These are phyloP conservation scores for Chaenodraco wilsoni DNA, from an alignment of 2,797 vertebrate species.

Conservation along the genomic window DNA sequence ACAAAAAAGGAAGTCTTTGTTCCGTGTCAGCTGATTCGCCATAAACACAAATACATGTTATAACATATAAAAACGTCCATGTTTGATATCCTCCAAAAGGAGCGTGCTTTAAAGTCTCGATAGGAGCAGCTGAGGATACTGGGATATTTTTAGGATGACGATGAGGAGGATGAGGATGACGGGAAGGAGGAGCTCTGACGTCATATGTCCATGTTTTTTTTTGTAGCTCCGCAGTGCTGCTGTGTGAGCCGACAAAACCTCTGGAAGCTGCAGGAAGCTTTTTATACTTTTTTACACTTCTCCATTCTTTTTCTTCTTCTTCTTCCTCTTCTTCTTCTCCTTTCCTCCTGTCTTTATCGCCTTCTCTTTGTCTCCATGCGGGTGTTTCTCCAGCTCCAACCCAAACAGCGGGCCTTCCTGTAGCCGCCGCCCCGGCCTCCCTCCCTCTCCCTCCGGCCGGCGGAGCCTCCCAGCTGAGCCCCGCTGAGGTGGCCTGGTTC, in stretches of 20 bases:
- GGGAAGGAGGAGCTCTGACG: slow-evolving; percentile 49
- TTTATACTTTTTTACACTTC: slow-evolving; percentile 9
- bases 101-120: neutral
- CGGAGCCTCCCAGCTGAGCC: slow-evolving; percentile 39
- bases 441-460: slow-evolving; percentile 32
- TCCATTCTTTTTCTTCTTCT: neutral
- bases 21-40: neutral
- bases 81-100: neutral
- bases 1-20: neutral
- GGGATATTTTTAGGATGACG: slow-evolving; percentile 48
- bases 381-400: slow-evolving; percentile 5
- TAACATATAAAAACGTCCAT: slow-evolving; percentile 31
- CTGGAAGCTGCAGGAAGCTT: slow-evolving; percentile 16
- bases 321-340: neutral
- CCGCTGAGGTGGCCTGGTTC: slow-evolving; percentile 39
- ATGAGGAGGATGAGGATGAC: slow-evolving; percentile 29
- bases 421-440: slow-evolving; percentile 55
- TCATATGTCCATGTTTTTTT: neutral
- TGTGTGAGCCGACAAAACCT: slow-evolving; percentile 28
- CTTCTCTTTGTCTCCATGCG: slow-evolving; percentile 34
- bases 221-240: slow-evolving; percentile 39
- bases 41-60: neutral
- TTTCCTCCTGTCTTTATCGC: no score
- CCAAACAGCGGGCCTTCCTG: slow-evolving; percentile 35
- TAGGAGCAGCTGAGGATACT: slow-evolving; percentile 48